Evolutionary conservation across 2,888 invertebrate species (phyloP).

Genomic region (Heteropelma amictum): DNA sequence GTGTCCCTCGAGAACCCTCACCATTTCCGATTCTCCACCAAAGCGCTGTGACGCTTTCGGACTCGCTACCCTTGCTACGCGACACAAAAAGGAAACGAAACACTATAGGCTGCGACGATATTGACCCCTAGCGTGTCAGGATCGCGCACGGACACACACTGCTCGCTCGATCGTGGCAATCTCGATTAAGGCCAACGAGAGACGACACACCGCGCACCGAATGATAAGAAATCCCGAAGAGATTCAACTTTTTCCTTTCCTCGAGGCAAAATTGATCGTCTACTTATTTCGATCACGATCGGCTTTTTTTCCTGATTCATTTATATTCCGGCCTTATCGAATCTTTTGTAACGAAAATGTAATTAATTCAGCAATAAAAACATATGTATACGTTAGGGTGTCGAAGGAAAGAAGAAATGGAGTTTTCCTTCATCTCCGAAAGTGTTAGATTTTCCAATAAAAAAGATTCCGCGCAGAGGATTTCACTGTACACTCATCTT

Average conservation of each 20-base stretch:
- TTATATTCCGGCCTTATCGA: too few relatives aligned
- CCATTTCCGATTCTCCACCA: conserved; percentile 35
- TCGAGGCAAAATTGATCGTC: conserved; percentile 22
- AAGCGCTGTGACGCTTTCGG: conserved; percentile 36
- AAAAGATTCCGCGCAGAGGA: too few relatives aligned
- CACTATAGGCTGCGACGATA: conserved; percentile 40
- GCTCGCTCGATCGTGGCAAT: conserved; percentile 56
- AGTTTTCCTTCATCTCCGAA: too few relatives aligned
- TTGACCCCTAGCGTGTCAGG: conserved; percentile 55
- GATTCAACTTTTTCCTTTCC: conserved; percentile 1
- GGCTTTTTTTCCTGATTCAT: background rate
- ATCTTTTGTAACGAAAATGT: too few relatives aligned
- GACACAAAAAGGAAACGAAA: conserved; percentile 30
- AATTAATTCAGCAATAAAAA: too few relatives aligned
- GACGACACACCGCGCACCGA: conserved; percentile 37
- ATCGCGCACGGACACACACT: conserved; percentile 56
- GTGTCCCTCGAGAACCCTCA: conserved; percentile 23
- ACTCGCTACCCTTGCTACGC: conserved; percentile 16
- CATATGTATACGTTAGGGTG: too few relatives aligned
- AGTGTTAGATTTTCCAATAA: too few relatives aligned
- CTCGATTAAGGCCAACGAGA: conserved; percentile 55
- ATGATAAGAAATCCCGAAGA: conserved; percentile 43
- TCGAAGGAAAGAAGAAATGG: too few relatives aligned
- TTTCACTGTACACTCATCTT: too few relatives aligned
- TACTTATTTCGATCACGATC: background rate